Conservation (phyloP, 2,888 invertebrate species). For the Pycnomerus fuliginosus region DNA sequence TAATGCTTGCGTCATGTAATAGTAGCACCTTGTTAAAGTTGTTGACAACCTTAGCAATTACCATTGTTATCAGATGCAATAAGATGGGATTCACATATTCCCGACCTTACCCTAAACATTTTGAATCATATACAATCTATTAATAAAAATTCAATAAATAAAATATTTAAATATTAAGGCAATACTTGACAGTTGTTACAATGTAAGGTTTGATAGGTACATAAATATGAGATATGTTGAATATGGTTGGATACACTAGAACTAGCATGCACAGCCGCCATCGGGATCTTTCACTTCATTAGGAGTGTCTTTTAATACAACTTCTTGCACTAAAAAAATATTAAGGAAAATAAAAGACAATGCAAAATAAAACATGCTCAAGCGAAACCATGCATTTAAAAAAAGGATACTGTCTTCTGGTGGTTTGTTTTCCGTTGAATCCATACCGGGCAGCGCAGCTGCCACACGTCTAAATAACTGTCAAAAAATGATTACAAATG, state of each 20-base stretch:
- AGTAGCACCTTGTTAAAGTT: too few species aligned
- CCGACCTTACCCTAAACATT: too few species aligned
- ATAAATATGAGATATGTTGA: constrained; percentile 17
- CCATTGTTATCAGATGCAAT: too few species aligned
- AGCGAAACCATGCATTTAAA: constrained; percentile 29
- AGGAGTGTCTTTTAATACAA: constrained; percentile 94
- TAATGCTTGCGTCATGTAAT: constrained; percentile 12
- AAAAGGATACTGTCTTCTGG: constrained; percentile 96
- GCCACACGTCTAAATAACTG: constrained; percentile 97
- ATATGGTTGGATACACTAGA: constrained; percentile 11
- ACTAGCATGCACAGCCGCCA: constrained; percentile 89
- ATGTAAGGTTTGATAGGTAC: constrained; percentile 6
- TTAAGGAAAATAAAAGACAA: constrained; percentile 61
- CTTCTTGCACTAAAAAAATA: constrained; percentile 89
- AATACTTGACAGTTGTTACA: background rate
- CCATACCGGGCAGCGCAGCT: constrained; percentile 98
- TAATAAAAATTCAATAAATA: too few species aligned
- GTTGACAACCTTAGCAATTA: too few species aligned
- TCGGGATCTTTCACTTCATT: constrained; percentile 92
- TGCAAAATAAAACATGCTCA: constrained; percentile 25
- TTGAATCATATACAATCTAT: too few species aligned
- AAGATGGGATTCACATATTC: too few species aligned
- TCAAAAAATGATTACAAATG: constrained; percentile 2
- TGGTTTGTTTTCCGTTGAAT: constrained; percentile 92
- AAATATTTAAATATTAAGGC: background rate